Evolutionary conservation across 2,113 vertebrate species (phyloP), one percentile per base, ranked within the genome.

Genomic region (Struthidea cinerea): DNA sequence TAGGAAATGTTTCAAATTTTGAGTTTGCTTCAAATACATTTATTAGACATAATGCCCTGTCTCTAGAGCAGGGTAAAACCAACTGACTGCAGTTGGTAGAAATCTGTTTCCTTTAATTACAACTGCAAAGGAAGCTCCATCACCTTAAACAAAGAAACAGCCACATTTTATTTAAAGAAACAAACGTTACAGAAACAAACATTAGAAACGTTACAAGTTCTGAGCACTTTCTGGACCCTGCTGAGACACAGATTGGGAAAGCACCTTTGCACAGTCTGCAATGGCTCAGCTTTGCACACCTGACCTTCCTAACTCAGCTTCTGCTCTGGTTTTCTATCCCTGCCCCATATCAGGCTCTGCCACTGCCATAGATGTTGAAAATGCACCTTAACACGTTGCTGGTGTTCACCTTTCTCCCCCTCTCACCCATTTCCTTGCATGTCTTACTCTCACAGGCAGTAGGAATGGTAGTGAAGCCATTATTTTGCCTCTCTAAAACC

Each of bases 111-210:
- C 8, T 65, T 70, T 19, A 17, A 46, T 53, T 52, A 59, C 20
- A 89, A 17, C 6, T 37, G 19, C 44, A 47, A 85, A 79, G 73
- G 46, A 19, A 6, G 52, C 7, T 68, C 46, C 37, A 47, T 10
- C 26, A 42, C 41, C 61, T 69, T 30, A 59, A 87, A 84, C 41
- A 56, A 59, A 81, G 80, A 44, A 83, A 77, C 16, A 22, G 11
- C 23, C n/a, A 64, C 24, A 37, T 76, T 96, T 96, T 89, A 96
- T 94, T 97, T 20, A 57, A 90, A 76, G 76, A 89, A 77, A 53
- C 44, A 74, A 63, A 85, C 3, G 15, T 65, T 12, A 88, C 41
- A 46, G 37, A 57, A 44, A 68, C 9, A 32, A 94, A 76, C 3
- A n/a, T 53, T 23, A 46, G n/a, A 59, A 22, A 78, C 4, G 27